Percentiles rank a stretch among this genome's conserved stretches.
Evolutionary conservation across 1,140 invertebrate species (phyloP).

Genomic region (Papilio dardanus): DNA sequence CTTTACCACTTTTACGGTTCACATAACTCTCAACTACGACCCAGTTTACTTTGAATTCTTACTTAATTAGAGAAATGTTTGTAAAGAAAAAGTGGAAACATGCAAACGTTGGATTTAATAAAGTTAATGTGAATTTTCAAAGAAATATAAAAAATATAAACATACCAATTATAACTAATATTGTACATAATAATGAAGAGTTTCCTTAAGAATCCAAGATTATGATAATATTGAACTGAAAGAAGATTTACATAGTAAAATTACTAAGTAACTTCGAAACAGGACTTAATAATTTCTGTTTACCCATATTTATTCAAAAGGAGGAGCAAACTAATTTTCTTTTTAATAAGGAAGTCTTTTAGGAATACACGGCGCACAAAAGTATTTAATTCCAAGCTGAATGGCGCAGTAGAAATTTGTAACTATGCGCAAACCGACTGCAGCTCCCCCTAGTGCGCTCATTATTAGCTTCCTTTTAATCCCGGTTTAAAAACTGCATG

Average conservation of each 20-base stretch:
- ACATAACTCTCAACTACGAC: slow-evolving; percentile 23
- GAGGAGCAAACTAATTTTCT: background rate
- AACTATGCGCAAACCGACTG: slow-evolving; percentile 46
- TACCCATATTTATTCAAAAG: background rate
- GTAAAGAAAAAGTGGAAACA: slow-evolving; percentile 23
- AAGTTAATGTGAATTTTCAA: background rate
- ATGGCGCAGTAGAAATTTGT: slow-evolving; percentile 30
- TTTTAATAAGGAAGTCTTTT: slow-evolving; percentile 21
- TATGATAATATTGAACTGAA: background rate
- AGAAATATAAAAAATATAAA: background rate
- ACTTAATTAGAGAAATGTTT: slow-evolving; percentile 34
- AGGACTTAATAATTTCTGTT: background rate
- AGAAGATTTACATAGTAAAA: background rate
- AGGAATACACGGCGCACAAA: slow-evolving; percentile 13
- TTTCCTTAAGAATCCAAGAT: too few relatives aligned
- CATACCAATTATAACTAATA: background rate
- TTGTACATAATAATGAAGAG: background rate
- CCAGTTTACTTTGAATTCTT: slow-evolving; percentile 27
- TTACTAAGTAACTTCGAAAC: background rate
- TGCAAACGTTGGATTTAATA: slow-evolving; percentile 11
- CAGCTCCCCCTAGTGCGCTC: slow-evolving; percentile 54
- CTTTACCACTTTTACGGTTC: slow-evolving; percentile 27
- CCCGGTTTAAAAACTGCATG: slow-evolving; percentile 75
- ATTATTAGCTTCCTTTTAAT: slow-evolving; percentile 78
- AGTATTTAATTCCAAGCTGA: slow-evolving; percentile 25